phyloP scores from a whole-genome alignment of 2,797 vertebrate species.

The Argyrosomus regius region DNA sequence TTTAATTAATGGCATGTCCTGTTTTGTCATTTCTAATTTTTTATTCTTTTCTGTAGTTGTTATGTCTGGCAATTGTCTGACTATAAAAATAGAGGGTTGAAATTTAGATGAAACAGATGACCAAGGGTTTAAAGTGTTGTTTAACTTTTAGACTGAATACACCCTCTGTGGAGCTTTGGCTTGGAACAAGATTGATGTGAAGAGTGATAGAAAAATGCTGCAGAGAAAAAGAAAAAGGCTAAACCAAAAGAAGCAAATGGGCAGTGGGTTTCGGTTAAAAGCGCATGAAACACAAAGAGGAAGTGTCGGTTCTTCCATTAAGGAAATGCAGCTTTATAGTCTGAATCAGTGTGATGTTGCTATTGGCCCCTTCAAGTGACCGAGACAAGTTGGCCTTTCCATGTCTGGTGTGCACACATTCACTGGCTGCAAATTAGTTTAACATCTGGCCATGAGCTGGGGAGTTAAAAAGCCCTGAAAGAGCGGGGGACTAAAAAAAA shows the following conservation, averaged over 20 bases:
- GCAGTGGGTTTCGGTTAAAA: conserved; percentile 24
- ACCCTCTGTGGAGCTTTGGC: conserved; percentile 39
- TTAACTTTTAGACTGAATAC: conserved; percentile 33
- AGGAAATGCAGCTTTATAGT: conserved; percentile 48
- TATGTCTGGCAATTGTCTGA: conserved; percentile 59
- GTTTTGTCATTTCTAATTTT: conserved; percentile 13
- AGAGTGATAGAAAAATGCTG: conserved; percentile 40
- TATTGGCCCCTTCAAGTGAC: conserved; percentile 51
- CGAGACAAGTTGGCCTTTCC: conserved; percentile 58
- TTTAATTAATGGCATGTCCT: conserved; percentile 37
- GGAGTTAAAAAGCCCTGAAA: conserved; percentile 55
- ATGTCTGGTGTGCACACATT: conserved; percentile 64
- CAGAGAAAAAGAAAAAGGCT: conserved; percentile 13
- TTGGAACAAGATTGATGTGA: conserved; percentile 31
- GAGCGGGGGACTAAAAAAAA: conserved; percentile 39
- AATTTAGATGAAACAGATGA: conserved; percentile 57
- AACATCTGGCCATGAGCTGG: conserved; percentile 79
- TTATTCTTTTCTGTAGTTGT: conserved; percentile 34
- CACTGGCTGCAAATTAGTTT: conserved; percentile 80
- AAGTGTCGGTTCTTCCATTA: conserved; percentile 43
- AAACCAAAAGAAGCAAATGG: conserved; percentile 1
- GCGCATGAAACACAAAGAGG: conserved; percentile 41
- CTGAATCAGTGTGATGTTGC: conserved; percentile 40
- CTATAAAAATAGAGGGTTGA: conserved; percentile 55
- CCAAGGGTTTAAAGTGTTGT: conserved; percentile 48